Evolutionary conservation across 2,888 invertebrate genomes (phyloP).

Genomic region (Stenolophus ochropezus): DNA sequence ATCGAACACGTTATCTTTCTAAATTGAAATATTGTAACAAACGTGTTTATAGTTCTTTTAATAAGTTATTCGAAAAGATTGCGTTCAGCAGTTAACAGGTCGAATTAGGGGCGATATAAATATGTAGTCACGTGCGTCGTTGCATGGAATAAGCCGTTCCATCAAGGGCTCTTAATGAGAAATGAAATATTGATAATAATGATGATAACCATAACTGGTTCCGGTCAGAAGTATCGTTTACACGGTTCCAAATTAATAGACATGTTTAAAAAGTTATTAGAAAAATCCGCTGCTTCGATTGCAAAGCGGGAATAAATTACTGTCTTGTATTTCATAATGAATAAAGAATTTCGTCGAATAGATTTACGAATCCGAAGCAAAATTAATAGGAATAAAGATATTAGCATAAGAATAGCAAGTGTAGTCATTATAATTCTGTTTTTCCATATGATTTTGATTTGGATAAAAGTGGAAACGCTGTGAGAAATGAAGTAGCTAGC

Average conservation of each 20-base stretch:
- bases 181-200: conserved; percentile 58
- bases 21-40: conserved; percentile 1
- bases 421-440: conserved; percentile 70
- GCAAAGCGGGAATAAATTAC: not conserved
- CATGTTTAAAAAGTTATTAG: not conserved
- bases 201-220: conserved; percentile 48
- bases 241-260: conserved; percentile 43
- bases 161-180: conserved; percentile 48
- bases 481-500: conserved; percentile 4
- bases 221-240: conserved; percentile 43
- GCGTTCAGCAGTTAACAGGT: conserved; percentile 22
- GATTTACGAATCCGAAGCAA: not conserved
- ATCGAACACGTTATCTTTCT: not conserved
- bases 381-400: conserved; percentile 8
- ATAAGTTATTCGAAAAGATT: conserved; percentile 25
- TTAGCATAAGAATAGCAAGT: conserved; percentile 47
- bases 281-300: not conserved
- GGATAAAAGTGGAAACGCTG: conserved; percentile 65
- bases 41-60: not conserved
- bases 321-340: not conserved
- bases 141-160: conserved; percentile 22
- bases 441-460: conserved; percentile 71
- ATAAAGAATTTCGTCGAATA: not conserved
- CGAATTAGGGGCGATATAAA: conserved; percentile 23
- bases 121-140: conserved; percentile 11